Evolutionary conservation across 2,888 invertebrate species (phyloP).

Genomic region (Protophormia terraenovae): DNA sequence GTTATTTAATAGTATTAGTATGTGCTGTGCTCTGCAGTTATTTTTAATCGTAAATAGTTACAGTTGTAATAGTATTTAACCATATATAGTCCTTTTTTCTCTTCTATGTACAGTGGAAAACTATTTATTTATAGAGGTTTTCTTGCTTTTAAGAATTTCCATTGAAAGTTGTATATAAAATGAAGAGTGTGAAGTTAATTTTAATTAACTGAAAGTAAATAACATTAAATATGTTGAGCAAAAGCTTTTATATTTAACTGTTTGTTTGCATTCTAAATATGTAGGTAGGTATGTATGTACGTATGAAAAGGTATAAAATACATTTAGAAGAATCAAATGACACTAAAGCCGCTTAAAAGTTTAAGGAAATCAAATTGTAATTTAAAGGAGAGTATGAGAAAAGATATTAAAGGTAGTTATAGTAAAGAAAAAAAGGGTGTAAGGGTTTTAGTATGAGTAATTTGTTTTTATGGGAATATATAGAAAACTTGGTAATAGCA

Average conservation of each 20-base stretch:
- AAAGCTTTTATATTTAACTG: not conserved
- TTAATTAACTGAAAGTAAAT: conserved; percentile 63
- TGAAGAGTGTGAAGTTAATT: conserved; percentile 60
- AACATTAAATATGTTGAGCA: conserved; percentile 6
- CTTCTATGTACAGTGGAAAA: conserved; percentile 8
- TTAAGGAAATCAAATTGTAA: not conserved
- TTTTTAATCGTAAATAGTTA: conserved; percentile 12
- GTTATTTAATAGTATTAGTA: not conserved
- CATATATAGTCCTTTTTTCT: conserved; percentile 43
- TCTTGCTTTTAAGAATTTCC: conserved; percentile 37
- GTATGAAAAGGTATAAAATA: no score
- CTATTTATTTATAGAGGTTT: conserved; percentile 5
- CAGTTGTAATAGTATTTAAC: not conserved
- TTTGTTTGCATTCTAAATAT: not conserved
- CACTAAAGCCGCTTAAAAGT: conserved; percentile 2
- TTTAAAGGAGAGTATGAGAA: not conserved
- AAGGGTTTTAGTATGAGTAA: not conserved
- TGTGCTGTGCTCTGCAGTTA: not conserved
- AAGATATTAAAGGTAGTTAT: not conserved
- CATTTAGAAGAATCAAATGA: not conserved
- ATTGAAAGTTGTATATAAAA: conserved; percentile 44
- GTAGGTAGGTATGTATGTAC: no score
- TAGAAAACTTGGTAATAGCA: not conserved
- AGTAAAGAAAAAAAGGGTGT: not conserved
- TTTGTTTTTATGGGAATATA: not conserved